Conservation (phyloP, 1,140 invertebrate genomes). For the Polypedilum vanderplanki region DNA sequence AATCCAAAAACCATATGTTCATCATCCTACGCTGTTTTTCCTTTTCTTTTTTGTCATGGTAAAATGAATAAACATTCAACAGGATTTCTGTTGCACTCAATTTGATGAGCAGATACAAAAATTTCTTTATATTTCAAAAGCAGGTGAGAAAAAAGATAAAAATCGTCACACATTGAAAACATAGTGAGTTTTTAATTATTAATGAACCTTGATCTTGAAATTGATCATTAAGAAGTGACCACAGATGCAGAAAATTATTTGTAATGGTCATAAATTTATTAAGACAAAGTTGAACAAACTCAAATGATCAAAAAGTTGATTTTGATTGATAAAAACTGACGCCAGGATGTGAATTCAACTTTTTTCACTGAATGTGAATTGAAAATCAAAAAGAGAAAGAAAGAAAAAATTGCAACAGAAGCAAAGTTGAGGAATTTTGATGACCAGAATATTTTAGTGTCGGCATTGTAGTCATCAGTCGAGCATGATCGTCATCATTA, state of each 20-base stretch:
- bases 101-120: neutral
- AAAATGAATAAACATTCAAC: conserved; percentile 2
- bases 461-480: neutral
- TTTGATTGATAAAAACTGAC: too few species aligned
- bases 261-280: neutral
- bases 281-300: neutral
- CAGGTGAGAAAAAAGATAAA: neutral
- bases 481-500: too few species aligned
- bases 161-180: too few species aligned
- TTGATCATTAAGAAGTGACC: neutral
- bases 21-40: neutral
- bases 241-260: neutral
- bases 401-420: neutral
- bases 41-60: neutral
- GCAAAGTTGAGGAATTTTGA: neutral
- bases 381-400: neutral
- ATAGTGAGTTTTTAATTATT: too few species aligned
- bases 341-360: neutral
- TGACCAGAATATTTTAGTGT: neutral
- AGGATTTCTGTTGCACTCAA: neutral
- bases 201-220: neutral
- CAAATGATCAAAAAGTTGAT: neutral
- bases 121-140: neutral
- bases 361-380: neutral
- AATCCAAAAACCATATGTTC: conserved; percentile 4